Evolutionary conservation across 35 echinoderm and acorn worm species (phyloP), one percentile per base, ranked within the genome.

Genomic region (Eucidaris tribuloides): DNA sequence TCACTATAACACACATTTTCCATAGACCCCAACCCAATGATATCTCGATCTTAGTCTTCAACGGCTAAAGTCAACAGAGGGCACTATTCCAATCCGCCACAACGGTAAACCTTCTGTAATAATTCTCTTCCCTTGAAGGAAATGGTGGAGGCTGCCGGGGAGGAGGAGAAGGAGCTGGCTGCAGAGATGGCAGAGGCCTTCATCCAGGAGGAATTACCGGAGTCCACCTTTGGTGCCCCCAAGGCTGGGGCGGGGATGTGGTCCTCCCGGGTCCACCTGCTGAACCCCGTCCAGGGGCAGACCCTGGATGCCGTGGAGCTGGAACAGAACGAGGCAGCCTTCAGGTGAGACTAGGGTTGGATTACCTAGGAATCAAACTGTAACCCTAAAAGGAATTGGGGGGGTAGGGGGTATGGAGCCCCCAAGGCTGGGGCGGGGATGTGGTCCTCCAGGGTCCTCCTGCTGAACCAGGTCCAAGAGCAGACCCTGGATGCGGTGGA

Each of bases 101-200:
- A n/a, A n/a, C n/a, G n/a, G 48, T 52, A 11, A 52, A 52, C 48
- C 19, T 29, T 66, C 62, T 13, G 62, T 15, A 11, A 46, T 2
- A 2, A 40, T 71, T 13, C 13, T 39, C 36, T 76, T 23, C 37
- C 30, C 17, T 76, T 36, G 9, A 46, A 99, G 96, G 96, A 99
- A 99, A 99, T 99, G 96, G 96, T 99, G 7, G 96, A 99, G 71
- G 96, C 96, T 28, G 90, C 96, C 7, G 96, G 91, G 13, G 96
- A 99, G 56, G 96, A 99, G 81, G 96, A 99, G 50, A 89, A 84
- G 33, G 96, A 99, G 43, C 65, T 99, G 48, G 96, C 96, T 42
- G 96, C 96, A 48, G 96, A 99, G 79, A 99, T 99, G 96, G 96
- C 96, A 2, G 96, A 92, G 54, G 96, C 90, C 24, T 99, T 99